Percentiles rank a stretch among this genome's conserved stretches.
These are phyloP conservation scores for Cynopterus brachyotis DNA, from an alignment of 2,113 vertebrate species.

Conservation along the genomic window DNA sequence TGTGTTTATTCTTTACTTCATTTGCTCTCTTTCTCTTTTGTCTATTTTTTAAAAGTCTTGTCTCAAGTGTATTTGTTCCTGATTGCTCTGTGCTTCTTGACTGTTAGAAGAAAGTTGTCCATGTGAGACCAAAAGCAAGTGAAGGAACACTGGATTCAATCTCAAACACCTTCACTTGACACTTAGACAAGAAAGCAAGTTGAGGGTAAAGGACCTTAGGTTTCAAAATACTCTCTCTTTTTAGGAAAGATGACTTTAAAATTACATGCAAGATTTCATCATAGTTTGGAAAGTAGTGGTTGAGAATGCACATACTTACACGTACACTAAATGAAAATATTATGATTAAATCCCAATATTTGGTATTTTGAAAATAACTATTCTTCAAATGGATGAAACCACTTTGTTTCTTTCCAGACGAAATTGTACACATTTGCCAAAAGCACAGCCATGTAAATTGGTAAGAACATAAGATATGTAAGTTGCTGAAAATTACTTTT, in stretches of 20 bases:
- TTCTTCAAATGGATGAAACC: background rate
- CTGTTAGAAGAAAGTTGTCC: background rate
- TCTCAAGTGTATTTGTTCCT: background rate
- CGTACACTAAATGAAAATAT: background rate
- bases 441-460: background rate
- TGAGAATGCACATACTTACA: background rate
- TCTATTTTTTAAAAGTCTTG: background rate
- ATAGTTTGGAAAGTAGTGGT: background rate
- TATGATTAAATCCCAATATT: background rate
- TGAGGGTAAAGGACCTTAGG: background rate
- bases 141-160: background rate
- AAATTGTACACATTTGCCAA: background rate
- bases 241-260: background rate
- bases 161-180: background rate
- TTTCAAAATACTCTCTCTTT: background rate
- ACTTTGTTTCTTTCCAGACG: background rate
- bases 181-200: background rate
- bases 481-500: conserved; percentile 32
- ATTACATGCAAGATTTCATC: background rate
- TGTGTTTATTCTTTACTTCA: background rate
- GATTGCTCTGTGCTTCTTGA: background rate
- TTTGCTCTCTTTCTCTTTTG: background rate
- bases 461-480: background rate
- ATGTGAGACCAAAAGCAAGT: background rate
- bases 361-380: background rate